phyloP scores from a whole-genome alignment of 1,140 invertebrate genomes.

The Harpegnathos saltator region DNA sequence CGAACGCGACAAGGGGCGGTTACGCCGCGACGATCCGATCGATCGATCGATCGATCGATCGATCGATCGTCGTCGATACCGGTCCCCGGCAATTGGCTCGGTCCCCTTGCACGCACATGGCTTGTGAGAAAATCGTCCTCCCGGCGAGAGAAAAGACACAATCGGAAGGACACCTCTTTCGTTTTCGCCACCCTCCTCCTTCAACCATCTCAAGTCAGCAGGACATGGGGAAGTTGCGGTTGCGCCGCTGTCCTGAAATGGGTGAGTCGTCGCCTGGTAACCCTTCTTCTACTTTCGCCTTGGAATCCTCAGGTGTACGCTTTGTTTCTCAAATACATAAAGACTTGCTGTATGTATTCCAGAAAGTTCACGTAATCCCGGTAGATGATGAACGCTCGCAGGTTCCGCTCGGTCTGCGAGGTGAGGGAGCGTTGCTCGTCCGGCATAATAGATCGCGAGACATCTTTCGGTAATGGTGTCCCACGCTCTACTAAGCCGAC shows the following conservation, averaged over 20 bases:
- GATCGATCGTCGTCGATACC: background rate
- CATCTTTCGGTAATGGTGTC: slow-evolving; percentile 83
- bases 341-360: slow-evolving; percentile 87
- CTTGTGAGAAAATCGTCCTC: slow-evolving; percentile 39
- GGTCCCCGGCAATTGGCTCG: slow-evolving; percentile 38
- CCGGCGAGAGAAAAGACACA: background rate
- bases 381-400: slow-evolving; percentile 89
- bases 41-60: background rate
- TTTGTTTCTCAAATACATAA: slow-evolving; percentile 73
- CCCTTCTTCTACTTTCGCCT: slow-evolving; percentile 77
- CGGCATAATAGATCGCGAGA: slow-evolving; percentile 87
- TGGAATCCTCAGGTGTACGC: slow-evolving; percentile 76
- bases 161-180: background rate
- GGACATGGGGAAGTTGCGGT: slow-evolving; percentile 53
- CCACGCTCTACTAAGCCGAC: slow-evolving; percentile 87
- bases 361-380: slow-evolving; percentile 89
- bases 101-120: background rate
- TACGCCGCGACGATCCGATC: background rate
- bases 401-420: slow-evolving; percentile 83
- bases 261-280: slow-evolving; percentile 74
- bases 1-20: slow-evolving; percentile 21
- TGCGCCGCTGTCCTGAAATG: slow-evolving; percentile 70
- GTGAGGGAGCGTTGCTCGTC: slow-evolving; percentile 69
- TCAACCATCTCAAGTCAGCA: slow-evolving; percentile 59
- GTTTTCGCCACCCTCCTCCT: background rate